These are phyloP conservation scores for Nannospalax galili DNA, from an alignment of 2,113 vertebrate genomes.

Conservation along the genomic window DNA sequence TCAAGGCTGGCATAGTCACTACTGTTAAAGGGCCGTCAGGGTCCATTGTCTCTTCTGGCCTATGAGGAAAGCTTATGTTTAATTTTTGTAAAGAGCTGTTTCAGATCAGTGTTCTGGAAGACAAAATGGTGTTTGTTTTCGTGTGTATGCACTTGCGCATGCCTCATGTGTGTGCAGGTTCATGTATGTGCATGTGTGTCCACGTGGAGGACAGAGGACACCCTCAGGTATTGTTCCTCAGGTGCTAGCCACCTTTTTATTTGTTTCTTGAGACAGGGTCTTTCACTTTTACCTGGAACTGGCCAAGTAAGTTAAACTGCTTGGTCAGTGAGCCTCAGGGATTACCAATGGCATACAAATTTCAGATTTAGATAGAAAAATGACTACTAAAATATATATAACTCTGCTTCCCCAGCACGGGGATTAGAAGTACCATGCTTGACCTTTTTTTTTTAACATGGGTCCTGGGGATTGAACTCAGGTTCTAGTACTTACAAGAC, in stretches of 20 bases:
- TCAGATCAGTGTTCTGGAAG: background rate
- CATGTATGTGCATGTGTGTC: background rate
- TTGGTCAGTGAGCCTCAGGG: background rate
- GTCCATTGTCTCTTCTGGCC: background rate
- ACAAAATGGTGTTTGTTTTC: background rate
- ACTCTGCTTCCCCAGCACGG: no score
- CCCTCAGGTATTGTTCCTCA: background rate
- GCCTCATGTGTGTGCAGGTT: no score
- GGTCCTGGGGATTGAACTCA: no score
- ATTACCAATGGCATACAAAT: background rate
- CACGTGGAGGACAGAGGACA: background rate
- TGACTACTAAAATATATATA: no score
- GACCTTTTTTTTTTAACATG: background rate
- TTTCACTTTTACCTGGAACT: background rate
- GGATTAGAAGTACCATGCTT: background rate
- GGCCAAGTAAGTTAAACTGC: background rate
- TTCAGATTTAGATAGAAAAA: no score
- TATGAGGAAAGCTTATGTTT: background rate
- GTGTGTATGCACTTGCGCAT: background rate
- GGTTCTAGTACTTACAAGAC: background rate
- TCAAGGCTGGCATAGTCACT: background rate
- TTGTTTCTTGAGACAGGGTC: background rate
- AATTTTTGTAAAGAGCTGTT: conserved; percentile 4
- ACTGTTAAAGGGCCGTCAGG: no score
- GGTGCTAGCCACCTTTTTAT: background rate